These are phyloP conservation scores for Archegozetes longisetosus DNA, from an alignment of 1,140 invertebrate species.

Conservation along the genomic window DNA sequence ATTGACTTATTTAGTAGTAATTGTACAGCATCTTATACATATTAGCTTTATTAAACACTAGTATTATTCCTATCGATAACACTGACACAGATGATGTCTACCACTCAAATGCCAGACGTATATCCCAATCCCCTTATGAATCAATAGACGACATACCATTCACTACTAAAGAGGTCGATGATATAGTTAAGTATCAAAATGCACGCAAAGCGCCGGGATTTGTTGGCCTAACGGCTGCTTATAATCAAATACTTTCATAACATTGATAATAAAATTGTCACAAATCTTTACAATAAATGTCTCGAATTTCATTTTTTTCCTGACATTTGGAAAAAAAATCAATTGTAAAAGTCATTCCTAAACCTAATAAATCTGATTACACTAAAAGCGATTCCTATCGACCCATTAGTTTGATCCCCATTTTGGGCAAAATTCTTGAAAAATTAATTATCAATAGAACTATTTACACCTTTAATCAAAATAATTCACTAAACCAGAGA, in stretches of 20 bases:
- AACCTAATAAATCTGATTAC: neutral
- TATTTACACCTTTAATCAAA: neutral
- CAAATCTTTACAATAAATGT: conserved; percentile 6
- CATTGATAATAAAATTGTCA: neutral
- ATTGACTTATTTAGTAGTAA: too few species aligned
- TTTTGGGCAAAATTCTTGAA: conserved; percentile 12
- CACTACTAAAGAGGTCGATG: neutral
- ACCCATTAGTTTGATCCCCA: conserved; percentile 12
- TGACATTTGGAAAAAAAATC: neutral
- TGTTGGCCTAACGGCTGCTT: conserved; percentile 1
- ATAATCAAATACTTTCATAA: neutral
- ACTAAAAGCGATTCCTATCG: neutral
- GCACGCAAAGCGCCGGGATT: neutral
- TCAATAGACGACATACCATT: too few species aligned
- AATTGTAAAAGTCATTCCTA: conserved; percentile 6
- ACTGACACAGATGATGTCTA: too few species aligned
- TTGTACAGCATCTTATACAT: too few species aligned
- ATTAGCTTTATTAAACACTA: too few species aligned
- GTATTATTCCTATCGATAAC: too few species aligned
- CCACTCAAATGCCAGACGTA: too few species aligned
- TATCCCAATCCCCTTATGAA: too few species aligned
- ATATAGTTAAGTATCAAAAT: neutral
- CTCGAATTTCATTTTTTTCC: conserved; percentile 4
- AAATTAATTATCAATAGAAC: conserved; percentile 7
- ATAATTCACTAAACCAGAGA: neutral